Conservation (phyloP, 2,888 invertebrate genomes). For the Heteropelma amictum region DNA sequence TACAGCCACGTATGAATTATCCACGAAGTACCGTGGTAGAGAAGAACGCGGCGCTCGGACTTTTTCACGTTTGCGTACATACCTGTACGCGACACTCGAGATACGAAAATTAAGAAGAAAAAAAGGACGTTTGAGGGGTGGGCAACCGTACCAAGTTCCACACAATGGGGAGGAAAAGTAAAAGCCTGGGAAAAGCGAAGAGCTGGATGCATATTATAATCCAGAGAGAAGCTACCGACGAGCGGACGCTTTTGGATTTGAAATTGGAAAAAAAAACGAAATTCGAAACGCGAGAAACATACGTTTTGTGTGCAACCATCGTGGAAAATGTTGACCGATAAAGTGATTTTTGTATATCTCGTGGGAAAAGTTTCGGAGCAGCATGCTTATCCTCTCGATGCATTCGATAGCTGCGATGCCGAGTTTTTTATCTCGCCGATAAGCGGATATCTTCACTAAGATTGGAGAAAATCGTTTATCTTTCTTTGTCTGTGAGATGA, state of each 20-base stretch:
- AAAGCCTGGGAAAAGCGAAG: constrained; percentile 25
- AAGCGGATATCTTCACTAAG: neutral
- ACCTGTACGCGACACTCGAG: constrained; percentile 40
- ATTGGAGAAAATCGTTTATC: neutral
- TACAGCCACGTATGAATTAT: neutral
- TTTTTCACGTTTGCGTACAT: constrained; percentile 14
- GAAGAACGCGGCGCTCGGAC: neutral
- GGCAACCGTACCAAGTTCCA: constrained; percentile 17
- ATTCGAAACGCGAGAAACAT: constrained; percentile 42
- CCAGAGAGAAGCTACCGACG: constrained; percentile 31
- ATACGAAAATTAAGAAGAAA: constrained; percentile 11
- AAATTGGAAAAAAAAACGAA: no score
- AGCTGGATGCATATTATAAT: constrained; percentile 24
- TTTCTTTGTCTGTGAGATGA: neutral
- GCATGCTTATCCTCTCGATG: neutral
- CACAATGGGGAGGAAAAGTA: constrained; percentile 10
- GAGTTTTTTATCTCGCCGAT: neutral
- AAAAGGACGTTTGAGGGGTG: neutral
- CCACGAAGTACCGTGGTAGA: neutral
- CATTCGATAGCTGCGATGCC: neutral
- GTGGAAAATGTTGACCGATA: constrained; percentile 5
- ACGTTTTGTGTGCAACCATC: neutral
- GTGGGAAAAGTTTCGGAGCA: constrained; percentile 6
- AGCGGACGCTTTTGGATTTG: no score
- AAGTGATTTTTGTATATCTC: neutral